phyloP scores from a whole-genome alignment of 2,888 invertebrate genomes.

The Bombylius discolor region DNA sequence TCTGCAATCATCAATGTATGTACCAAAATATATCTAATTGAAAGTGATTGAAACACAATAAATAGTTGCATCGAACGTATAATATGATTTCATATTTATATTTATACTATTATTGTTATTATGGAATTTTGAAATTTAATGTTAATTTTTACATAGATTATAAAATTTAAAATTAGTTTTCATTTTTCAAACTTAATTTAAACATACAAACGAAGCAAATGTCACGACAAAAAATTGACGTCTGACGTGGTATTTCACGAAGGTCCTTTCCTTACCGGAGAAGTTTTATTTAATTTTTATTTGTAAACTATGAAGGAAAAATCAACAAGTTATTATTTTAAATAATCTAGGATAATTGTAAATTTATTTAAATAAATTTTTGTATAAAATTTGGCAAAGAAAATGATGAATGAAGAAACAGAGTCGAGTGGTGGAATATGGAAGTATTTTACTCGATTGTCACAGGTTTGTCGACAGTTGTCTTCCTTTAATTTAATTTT shows the following conservation, averaged over 20 bases:
- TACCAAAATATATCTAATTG: no score
- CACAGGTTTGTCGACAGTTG: conserved; percentile 25
- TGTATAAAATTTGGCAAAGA: not conserved
- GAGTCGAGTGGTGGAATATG: conserved; percentile 28
- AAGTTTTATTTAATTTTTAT: not conserved
- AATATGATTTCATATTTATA: no score
- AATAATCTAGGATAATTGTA: not conserved
- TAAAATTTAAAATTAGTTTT: no score
- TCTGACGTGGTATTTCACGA: conserved; percentile 3
- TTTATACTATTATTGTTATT: no score
- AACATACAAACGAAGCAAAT: not conserved
- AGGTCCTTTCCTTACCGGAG: not conserved
- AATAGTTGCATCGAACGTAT: no score
- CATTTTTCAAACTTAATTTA: no score
- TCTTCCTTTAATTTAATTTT: not conserved
- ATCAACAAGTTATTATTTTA: not conserved
- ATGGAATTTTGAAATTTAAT: no score
- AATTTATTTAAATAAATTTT: not conserved
- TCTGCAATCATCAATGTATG: no score
- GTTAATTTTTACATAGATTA: no score
- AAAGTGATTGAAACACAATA: no score
- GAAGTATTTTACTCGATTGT: conserved; percentile 32
- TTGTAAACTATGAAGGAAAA: conserved; percentile 2
- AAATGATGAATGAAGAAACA: conserved; percentile 36
- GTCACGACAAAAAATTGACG: not conserved